Base-by-base conservation (phyloP, 2,888 invertebrate species). In the Xylophagus ater region DNA sequence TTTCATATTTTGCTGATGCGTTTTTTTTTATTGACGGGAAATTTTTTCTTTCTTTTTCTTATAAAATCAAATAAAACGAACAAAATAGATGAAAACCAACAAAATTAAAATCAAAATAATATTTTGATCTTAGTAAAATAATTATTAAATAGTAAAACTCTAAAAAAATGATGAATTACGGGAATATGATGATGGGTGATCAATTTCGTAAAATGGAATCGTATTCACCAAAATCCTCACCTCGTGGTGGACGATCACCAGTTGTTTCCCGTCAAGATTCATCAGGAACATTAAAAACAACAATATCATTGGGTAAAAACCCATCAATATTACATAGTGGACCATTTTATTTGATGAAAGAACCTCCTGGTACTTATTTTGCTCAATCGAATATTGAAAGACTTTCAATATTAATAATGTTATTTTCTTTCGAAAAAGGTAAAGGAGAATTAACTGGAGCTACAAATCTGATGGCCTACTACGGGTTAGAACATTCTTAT, bases 291-390 rank as follows among this genome's bases (percentile, higher is more conserved):
- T 74, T 96, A 52, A 94, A 94, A 72, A 93, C 94, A 53, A 96
- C 94, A 52, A 96, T 96, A 71, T 89, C 92, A 48, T 71, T 96
- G 51, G 94, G 94, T 52, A 94, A 94, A 68, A 93, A 92, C 63
- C 94, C 96, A 41, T 87, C 93, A 42, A 93, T 96, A 55, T 89
- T 94, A 67, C 90, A 92, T 66, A 89, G 89, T 69, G 94, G 94
- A 57, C 94, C 94, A 55, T 96, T 96, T 69, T 96, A 96, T 72
- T 81, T 96, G 65, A 88, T 94, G 83, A 92, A 90, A 74, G 92
- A 92, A 69, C 86, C 88, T 58, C 89, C 89, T 71, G 82, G 88
- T 86, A 71, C 57, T 56, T 49, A 26, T 32, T 29, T n/a, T 8
- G 9, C 21, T 7, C 12, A 12, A n/a, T 20, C 9, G 23, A 34